Conservation (phyloP, 2,797 vertebrate genomes). For the Mormyrus proboscirostris region DNA sequence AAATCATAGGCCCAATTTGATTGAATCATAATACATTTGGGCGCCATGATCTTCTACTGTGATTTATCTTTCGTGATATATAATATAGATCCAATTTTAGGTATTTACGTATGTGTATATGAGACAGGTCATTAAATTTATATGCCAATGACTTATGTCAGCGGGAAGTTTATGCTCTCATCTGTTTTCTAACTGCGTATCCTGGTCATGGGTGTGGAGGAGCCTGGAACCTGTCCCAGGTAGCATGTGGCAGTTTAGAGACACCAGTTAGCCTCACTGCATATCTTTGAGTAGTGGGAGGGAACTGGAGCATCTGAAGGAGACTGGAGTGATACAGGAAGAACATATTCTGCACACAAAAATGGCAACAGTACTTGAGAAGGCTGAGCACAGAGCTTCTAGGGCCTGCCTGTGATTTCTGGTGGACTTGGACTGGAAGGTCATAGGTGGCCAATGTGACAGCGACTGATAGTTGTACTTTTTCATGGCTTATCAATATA, state of each 20-base stretch:
- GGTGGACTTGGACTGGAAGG: constrained; percentile 32
- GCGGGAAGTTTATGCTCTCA: background rate
- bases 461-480: constrained; percentile 9
- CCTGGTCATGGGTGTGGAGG: background rate
- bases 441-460: constrained; percentile 34
- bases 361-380: no score
- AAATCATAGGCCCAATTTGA: background rate
- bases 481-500: constrained; percentile 42
- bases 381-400: constrained; percentile 11
- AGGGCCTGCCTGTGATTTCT: constrained; percentile 15
- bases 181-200: background rate
- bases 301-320: no score
- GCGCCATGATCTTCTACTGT: background rate
- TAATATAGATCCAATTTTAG: background rate
- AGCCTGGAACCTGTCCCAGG: background rate
- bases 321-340: no score
- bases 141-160: background rate
- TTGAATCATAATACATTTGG: background rate
- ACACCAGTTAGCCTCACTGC: no score
- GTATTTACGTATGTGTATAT: background rate
- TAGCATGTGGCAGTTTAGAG: background rate
- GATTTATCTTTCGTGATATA: background rate
- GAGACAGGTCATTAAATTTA: background rate
- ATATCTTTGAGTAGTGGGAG: no score
- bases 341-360: no score